A percentile compares a stretch with the other conserved stretches of the same genome.
Conservation (phyloP, 2,797 vertebrate genomes). For the Pristis pectinata region DNA sequence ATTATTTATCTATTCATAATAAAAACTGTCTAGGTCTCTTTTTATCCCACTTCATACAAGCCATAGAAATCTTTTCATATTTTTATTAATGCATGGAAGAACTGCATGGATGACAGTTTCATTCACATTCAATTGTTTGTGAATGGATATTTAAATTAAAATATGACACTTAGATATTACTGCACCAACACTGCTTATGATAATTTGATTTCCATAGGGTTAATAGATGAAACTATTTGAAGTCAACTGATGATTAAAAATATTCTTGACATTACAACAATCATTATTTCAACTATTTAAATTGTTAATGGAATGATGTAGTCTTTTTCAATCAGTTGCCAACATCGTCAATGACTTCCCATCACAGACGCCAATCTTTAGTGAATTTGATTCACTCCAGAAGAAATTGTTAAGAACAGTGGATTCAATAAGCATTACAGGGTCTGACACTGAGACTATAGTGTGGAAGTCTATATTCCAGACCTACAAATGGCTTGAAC, state of each 20-base stretch:
- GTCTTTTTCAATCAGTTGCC: not conserved
- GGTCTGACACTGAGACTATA: not conserved
- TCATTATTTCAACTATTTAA: not conserved
- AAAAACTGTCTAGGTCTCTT: not conserved
- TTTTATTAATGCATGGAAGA: not conserved
- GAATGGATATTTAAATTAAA: conserved; percentile 19
- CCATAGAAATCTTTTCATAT: conserved; percentile 1
- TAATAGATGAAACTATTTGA: conserved; percentile 7
- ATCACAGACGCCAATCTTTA: not conserved
- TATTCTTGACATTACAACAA: not conserved
- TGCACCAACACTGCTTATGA: not conserved
- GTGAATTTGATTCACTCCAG: not conserved
- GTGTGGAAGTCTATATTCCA: not conserved
- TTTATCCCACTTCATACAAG: not conserved
- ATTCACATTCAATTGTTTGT: conserved; percentile 27
- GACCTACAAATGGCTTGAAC: not conserved
- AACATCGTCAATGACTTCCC: not conserved
- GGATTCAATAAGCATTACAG: not conserved
- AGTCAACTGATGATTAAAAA: not conserved
- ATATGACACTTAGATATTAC: not conserved
- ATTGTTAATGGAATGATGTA: not conserved
- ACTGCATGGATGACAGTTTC: not conserved
- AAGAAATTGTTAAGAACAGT: not conserved
- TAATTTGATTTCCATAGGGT: not conserved
- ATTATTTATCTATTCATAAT: conserved; percentile 16